These are phyloP conservation scores for Erebia epiphron DNA, from an alignment of 2,888 invertebrate species.

Conservation along the genomic window DNA sequence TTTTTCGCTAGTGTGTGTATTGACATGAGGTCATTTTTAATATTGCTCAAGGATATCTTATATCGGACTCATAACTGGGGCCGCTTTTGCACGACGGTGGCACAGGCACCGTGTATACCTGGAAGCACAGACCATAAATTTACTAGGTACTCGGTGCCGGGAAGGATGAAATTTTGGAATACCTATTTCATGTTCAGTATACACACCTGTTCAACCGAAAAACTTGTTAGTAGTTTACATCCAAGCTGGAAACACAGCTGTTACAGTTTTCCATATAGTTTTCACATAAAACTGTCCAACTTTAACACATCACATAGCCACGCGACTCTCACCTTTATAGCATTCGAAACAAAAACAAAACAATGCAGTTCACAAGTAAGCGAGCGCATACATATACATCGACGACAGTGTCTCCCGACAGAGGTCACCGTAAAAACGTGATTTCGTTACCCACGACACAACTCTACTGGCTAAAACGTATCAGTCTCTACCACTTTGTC, in stretches of 20 bases:
- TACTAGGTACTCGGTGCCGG: too few species aligned
- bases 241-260: slow-evolving; percentile 8
- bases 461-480: slow-evolving; percentile 28
- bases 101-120: too few species aligned
- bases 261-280: slow-evolving; percentile 13
- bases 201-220: slow-evolving; percentile 16
- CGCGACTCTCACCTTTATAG: slow-evolving; percentile 13
- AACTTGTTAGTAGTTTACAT: slow-evolving; percentile 7
- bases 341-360: slow-evolving; percentile 12
- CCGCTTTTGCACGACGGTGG: too few species aligned
- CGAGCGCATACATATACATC: slow-evolving; percentile 11
- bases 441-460: slow-evolving; percentile 23
- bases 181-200: background rate
- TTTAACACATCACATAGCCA: slow-evolving; percentile 10
- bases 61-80: too few species aligned
- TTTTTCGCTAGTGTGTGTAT: too few species aligned
- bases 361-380: slow-evolving; percentile 18
- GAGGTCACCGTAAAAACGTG: slow-evolving; percentile 24
- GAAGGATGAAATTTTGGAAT: background rate
- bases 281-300: slow-evolving; percentile 17
- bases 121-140: too few species aligned
- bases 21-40: too few species aligned
- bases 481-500: background rate
- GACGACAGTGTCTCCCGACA: slow-evolving; percentile 16
- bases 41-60: too few species aligned